phyloP scores from a whole-genome alignment of 2,797 vertebrate species.

The Gallinago solitaria region DNA sequence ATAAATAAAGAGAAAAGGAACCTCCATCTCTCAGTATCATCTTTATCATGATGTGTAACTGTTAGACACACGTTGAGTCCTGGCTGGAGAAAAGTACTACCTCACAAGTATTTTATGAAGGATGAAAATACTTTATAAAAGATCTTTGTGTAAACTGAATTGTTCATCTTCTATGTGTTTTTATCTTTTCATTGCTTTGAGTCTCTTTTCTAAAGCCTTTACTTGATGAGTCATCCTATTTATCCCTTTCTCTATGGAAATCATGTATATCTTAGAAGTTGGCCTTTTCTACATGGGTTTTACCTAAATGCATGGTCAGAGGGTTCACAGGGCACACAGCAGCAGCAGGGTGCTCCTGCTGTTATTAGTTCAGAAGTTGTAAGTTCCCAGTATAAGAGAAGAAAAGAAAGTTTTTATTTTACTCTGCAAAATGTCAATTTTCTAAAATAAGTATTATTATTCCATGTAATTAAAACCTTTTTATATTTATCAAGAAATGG shows the following conservation, averaged over 20 bases:
- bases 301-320: not conserved
- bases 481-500: not conserved
- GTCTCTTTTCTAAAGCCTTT: not conserved
- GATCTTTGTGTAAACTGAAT: not conserved
- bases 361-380: not conserved
- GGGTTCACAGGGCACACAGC: not conserved
- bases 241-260: not conserved
- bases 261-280: not conserved
- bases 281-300: not conserved
- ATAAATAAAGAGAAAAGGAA: not conserved
- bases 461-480: not conserved
- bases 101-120: not conserved
- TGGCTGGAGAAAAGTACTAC: not conserved
- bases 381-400: not conserved
- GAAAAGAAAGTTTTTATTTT: not conserved
- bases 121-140: not conserved
- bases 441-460: not conserved
- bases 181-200: not conserved
- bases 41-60: not conserved
- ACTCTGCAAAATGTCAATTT: not conserved
- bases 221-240: not conserved
- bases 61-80: not conserved
- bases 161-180: not conserved
- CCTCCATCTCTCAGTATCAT: not conserved
- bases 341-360: not conserved